Evolutionary conservation across 1,140 invertebrate species (phyloP).

Genomic region (Cydia amplana): DNA sequence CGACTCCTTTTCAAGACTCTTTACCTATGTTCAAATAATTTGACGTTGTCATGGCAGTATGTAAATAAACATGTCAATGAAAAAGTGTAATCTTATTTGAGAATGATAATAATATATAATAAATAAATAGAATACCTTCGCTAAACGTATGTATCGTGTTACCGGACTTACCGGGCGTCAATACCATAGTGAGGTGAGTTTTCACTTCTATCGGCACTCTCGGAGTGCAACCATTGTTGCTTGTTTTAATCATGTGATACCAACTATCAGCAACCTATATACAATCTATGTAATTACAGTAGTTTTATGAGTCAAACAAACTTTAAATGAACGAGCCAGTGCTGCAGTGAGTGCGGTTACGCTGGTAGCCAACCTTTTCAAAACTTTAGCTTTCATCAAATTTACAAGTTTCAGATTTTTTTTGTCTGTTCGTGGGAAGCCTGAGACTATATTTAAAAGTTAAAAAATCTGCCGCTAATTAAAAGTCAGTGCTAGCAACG

Average conservation of each 20-base stretch:
- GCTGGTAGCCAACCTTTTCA: neutral
- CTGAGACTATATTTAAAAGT: neutral
- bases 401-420: neutral
- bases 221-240: no score
- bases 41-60: no score
- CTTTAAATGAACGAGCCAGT: conserved; percentile 4
- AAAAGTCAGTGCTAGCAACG: neutral
- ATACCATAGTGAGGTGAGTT: no score
- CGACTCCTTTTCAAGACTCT: no score
- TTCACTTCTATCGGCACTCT: no score
- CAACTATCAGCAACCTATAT: neutral
- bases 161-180: no score
- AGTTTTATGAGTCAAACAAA: conserved; percentile 2
- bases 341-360: neutral
- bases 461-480: neutral
- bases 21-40: no score
- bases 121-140: no score
- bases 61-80: no score
- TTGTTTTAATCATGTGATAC: neutral
- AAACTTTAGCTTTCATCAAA: conserved; percentile 11
- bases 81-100: no score
- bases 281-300: neutral
- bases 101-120: no score
- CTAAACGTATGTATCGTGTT: no score
- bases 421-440: neutral